Percentiles rank a stretch among this genome's conserved stretches.
Conservation (phyloP, 2,797 vertebrate genomes). For the Lutra lutra region DNA sequence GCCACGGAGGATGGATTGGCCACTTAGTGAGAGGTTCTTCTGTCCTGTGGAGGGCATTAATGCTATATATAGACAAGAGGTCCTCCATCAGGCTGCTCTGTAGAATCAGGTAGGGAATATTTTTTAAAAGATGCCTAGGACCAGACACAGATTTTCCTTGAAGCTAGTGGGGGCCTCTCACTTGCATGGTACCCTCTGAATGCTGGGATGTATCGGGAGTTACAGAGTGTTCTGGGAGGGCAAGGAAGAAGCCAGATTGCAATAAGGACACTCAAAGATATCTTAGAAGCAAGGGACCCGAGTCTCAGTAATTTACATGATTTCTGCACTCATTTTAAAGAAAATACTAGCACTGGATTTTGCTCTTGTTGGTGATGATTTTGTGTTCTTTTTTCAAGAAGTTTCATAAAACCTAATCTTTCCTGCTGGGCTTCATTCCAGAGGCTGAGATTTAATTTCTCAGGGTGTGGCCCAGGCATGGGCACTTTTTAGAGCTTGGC, state of each 20-base stretch:
- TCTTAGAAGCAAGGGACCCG: not conserved
- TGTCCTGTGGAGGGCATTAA: not conserved
- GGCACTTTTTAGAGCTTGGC: not conserved
- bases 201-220: not conserved
- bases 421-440: not conserved
- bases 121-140: not conserved
- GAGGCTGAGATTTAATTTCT: not conserved
- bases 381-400: not conserved
- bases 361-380: not conserved
- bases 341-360: not conserved
- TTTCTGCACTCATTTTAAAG: conserved; percentile 28
- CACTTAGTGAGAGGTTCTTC: not conserved
- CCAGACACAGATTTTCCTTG: not conserved
- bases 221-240: not conserved
- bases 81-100: not conserved
- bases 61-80: not conserved
- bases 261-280: not conserved
- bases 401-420: not conserved
- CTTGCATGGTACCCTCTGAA: not conserved
- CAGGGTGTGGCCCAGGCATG: not conserved
- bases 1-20: not conserved
- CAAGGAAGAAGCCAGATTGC: not conserved
- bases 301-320: not conserved
- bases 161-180: not conserved
- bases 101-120: not conserved